Base-by-base conservation (phyloP, 2,888 invertebrate species). In the Mechanitis messenoides region DNA sequence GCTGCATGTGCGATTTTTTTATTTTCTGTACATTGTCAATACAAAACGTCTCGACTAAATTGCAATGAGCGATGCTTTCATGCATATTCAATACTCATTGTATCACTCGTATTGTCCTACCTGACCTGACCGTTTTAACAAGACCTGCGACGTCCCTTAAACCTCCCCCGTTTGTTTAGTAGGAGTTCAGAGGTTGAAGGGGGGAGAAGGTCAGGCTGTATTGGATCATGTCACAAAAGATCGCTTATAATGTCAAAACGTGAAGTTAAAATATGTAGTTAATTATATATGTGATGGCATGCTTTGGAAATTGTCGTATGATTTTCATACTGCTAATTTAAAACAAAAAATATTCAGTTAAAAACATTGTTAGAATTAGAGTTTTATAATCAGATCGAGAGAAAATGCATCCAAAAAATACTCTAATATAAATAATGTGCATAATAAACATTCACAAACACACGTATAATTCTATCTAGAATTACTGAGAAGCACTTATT, bases 1-100 rank as follows among this genome's bases (percentile, higher is more conserved):
- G 31, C n/a, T 47, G 58, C 56, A 61, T 65, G 59, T 56, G 38
- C 55, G 73, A 74, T 76, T 74, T 74, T 78, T 82, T 83, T 85
- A 87, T 87, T 86, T 87, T 83, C 80, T 85, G 84, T 83, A 83
- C 88, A 85, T 82, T 86, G 86, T 87, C 85, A 87, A 86, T 82
- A 85, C 82, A 79, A 81, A 82, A 81, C 77, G 80, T 80, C 78
- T 81, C 81, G 79, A 74, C 83, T 85, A 85, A 87, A 88, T 88
- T 87, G 88, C 87, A 83, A 72, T 76, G 80, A 56, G 50, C 79
- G 84, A 80, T 82, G 84, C 81, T 81, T 77, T 80, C 83, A 87
- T 88, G 82, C 85, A 88, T 88, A 88, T 89, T 88, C 88, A 88
- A 77, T 77, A 72, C 69, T 75, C 75, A 88, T 87, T 89, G 88